Percentiles rank a stretch among this genome's conserved stretches.
phyloP scores from a whole-genome alignment of 2,888 invertebrate genomes.

The Folsomia candida region DNA sequence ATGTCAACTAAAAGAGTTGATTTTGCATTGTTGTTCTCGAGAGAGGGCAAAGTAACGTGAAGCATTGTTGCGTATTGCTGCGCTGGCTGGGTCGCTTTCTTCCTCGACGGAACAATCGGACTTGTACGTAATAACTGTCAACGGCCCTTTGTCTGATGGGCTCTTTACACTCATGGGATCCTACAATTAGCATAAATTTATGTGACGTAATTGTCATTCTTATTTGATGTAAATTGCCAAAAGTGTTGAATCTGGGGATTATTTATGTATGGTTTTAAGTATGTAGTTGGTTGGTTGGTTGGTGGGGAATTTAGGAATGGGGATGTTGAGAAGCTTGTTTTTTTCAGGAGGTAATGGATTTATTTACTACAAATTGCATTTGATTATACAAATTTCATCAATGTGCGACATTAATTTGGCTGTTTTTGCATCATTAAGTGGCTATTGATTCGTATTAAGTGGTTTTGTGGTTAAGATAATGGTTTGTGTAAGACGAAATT shows the following conservation, averaged over 20 bases:
- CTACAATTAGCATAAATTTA: constrained; percentile 7
- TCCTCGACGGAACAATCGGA: neutral
- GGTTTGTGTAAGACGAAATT: too few species aligned
- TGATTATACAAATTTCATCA: too few species aligned
- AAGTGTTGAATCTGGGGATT: neutral
- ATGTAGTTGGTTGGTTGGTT: neutral
- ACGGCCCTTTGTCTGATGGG: neutral
- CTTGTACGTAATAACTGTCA: constrained; percentile 12
- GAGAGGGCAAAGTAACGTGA: neutral
- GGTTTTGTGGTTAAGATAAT: too few species aligned
- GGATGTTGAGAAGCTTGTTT: too few species aligned
- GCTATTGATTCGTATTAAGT: too few species aligned
- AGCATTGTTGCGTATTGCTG: neutral
- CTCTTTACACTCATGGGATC: neutral
- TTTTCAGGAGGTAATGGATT: too few species aligned
- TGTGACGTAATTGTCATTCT: neutral
- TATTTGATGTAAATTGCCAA: neutral
- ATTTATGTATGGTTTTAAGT: neutral
- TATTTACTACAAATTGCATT: too few species aligned
- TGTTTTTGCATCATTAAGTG: too few species aligned
- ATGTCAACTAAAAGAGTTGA: neutral
- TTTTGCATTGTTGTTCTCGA: too few species aligned
- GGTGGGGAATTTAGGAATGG: too few species aligned
- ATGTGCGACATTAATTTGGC: too few species aligned
- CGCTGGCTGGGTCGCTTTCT: neutral